Conservation (phyloP, 53 echinoderm and acorn worm genomes). For the Apostichopus leukothele region DNA sequence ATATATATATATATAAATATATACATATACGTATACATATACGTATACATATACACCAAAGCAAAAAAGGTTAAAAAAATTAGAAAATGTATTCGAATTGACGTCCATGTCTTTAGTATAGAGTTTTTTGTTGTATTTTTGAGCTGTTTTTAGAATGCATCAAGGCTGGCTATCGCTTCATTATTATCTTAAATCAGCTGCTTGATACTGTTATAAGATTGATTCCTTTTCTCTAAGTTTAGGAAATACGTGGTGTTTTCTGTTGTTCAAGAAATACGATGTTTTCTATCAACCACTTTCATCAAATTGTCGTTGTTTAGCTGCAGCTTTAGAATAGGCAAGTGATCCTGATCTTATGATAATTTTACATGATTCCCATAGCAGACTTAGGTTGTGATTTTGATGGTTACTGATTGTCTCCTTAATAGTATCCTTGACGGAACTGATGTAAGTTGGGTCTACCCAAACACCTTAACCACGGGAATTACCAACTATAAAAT, state of each 20-base stretch:
- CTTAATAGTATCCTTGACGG: no score
- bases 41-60: no score
- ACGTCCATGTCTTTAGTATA: no score
- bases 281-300: background rate
- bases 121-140: background rate
- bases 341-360: background rate
- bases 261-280: background rate
- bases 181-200: background rate
- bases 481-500: background rate
- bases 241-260: background rate
- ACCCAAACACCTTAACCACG: background rate
- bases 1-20: no score
- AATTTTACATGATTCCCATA: constrained; percentile 5
- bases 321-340: no score
- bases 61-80: no score
- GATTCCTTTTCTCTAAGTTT: no score
- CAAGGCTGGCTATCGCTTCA: background rate
- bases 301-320: background rate
- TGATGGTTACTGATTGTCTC: background rate
- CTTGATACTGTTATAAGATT: background rate
- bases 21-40: no score
- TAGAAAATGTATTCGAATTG: no score
- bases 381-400: background rate
- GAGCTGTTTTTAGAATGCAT: background rate
- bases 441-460: background rate